phyloP scores from a whole-genome alignment of 1,140 invertebrate genomes.

The Drosophila cardini region DNA sequence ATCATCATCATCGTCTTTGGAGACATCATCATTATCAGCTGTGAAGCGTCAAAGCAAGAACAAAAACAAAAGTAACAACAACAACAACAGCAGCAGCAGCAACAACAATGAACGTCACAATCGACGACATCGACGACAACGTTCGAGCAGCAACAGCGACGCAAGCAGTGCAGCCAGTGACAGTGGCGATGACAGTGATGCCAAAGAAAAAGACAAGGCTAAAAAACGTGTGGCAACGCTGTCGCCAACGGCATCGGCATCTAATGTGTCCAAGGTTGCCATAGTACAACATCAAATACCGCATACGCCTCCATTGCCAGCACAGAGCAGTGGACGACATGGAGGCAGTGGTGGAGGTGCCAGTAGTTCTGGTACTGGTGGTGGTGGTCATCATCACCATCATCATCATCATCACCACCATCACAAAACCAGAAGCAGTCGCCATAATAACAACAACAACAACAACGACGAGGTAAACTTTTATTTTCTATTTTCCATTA shows the following conservation, averaged over 20 bases:
- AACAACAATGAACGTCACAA: conserved; percentile 16
- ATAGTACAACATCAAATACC: conserved; percentile 17
- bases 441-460: conserved; percentile 50
- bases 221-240: conserved; percentile 35
- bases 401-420: conserved; percentile 45
- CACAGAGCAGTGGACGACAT: not conserved
- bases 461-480: conserved; percentile 69
- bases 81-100: conserved; percentile 35
- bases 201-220: conserved; percentile 29
- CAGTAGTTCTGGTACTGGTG: not conserved
- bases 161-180: conserved; percentile 28
- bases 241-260: conserved; percentile 2
- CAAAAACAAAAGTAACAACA: conserved; percentile 32
- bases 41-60: not conserved
- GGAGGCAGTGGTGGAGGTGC: not conserved
- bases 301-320: conserved; percentile 31
- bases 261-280: conserved; percentile 17
- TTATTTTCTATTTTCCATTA: conserved; percentile 33
- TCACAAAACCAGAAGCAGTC: conserved; percentile 39
- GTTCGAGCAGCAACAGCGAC: conserved; percentile 41
- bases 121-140: conserved; percentile 39
- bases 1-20: conserved; percentile 3
- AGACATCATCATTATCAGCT: conserved; percentile 23
- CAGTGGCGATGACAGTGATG: conserved; percentile 30
- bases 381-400: conserved; percentile 15